Percentiles rank a stretch among this genome's conserved stretches.
These are phyloP conservation scores for Tenthredo livida DNA, from an alignment of 2,888 invertebrate species.

Conservation along the genomic window DNA sequence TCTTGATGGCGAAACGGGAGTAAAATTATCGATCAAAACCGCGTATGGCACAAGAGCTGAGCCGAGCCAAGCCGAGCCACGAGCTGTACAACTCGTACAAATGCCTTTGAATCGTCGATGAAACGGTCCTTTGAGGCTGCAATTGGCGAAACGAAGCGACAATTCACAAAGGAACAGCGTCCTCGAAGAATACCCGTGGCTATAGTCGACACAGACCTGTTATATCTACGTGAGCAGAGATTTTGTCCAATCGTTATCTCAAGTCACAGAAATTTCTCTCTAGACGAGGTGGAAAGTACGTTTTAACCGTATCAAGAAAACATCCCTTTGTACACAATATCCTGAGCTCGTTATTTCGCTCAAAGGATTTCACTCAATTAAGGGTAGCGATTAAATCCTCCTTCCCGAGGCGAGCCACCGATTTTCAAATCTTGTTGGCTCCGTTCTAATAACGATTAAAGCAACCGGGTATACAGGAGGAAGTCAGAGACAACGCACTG, in stretches of 20 bases:
- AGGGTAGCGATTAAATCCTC: constrained; percentile 7
- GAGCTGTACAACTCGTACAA: constrained; percentile 14
- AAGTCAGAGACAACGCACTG: neutral
- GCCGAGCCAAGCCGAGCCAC: neutral
- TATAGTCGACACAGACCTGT: constrained; percentile 1
- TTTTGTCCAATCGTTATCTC: constrained; percentile 37
- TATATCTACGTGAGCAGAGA: neutral
- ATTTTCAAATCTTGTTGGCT: neutral
- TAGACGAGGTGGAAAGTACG: neutral
- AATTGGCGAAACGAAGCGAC: constrained; percentile 36
- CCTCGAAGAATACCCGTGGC: constrained; percentile 2
- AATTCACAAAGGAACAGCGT: constrained; percentile 22
- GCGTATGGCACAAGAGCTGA: neutral
- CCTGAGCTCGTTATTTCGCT: constrained; percentile 38
- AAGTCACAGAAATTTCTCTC: neutral
- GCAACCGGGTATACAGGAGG: neutral
- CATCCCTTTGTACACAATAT: constrained; percentile 31
- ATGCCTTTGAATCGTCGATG: constrained; percentile 46
- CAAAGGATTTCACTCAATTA: constrained; percentile 26
- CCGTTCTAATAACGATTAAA: neutral
- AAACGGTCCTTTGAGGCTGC: constrained; percentile 31
- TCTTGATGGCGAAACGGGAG: constrained; percentile 4
- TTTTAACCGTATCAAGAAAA: constrained; percentile 37
- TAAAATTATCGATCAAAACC: constrained; percentile 38
- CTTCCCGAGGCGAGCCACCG: neutral